Conservation (phyloP, 2,888 invertebrate species). For the Eupeodes latifasciatus region DNA sequence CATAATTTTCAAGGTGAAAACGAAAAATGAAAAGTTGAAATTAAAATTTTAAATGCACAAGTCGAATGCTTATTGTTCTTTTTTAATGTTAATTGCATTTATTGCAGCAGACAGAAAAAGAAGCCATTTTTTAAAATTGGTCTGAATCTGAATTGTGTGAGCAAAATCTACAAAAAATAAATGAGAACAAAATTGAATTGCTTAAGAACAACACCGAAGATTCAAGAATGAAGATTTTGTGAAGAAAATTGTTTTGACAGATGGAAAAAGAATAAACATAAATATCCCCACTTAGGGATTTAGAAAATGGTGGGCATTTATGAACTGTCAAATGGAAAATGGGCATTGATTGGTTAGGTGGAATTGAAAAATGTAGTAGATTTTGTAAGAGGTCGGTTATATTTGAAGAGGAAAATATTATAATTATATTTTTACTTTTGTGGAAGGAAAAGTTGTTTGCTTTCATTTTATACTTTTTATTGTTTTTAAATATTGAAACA, state of each 20-base stretch:
- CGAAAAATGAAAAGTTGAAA: conserved; percentile 44
- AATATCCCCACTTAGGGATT: conserved; percentile 32
- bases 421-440: no score
- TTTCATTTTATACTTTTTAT: no score
- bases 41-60: not conserved
- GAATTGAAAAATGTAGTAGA: conserved; percentile 46
- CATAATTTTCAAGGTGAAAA: conserved; percentile 61
- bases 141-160: not conserved
- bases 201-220: no score
- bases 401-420: not conserved
- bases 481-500: no score
- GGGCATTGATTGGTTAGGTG: conserved; percentile 47
- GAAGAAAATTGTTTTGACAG: conserved; percentile 65
- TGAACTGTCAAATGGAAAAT: not conserved
- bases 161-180: not conserved
- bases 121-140: conserved; percentile 53
- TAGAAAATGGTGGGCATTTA: conserved; percentile 29
- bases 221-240: conserved; percentile 1
- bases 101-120: conserved; percentile 35
- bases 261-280: conserved; percentile 6
- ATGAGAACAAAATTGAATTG: no score
- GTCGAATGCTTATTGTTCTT: not conserved
- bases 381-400: not conserved
- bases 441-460: no score
- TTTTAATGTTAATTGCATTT: conserved; percentile 51